phyloP scores from a whole-genome alignment of 2,888 invertebrate genomes.

The Spilosoma lubricipeda region DNA sequence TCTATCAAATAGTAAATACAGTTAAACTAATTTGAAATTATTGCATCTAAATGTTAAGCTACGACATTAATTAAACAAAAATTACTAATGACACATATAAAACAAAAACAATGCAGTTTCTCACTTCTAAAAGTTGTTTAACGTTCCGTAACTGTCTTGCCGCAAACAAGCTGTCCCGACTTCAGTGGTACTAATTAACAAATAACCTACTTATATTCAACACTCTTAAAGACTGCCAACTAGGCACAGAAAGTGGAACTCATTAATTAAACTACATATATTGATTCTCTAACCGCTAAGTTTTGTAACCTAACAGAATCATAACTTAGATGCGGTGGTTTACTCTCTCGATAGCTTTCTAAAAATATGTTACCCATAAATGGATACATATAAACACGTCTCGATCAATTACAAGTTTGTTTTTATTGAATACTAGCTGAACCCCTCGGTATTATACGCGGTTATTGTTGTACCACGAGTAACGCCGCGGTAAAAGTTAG shows the following conservation, averaged over 20 bases:
- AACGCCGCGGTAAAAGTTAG: too few relatives aligned
- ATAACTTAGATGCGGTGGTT: too few relatives aligned
- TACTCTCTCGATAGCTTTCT: too few relatives aligned
- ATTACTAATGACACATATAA: not conserved
- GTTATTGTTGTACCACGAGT: too few relatives aligned
- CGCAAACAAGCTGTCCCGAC: slow-evolving; percentile 23
- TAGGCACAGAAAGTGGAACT: slow-evolving; percentile 1
- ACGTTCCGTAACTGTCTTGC: slow-evolving; percentile 17
- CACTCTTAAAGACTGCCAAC: slow-evolving; percentile 24
- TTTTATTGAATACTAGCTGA: too few relatives aligned
- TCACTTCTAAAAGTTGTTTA: slow-evolving; percentile 28
- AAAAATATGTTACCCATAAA: too few relatives aligned
- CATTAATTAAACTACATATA: not conserved
- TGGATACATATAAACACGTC: too few relatives aligned
- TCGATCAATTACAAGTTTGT: too few relatives aligned
- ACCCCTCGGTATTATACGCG: too few relatives aligned
- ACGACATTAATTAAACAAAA: not conserved
- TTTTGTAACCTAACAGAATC: not conserved
- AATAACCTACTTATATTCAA: slow-evolving; percentile 31
- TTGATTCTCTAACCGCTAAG: too few relatives aligned
- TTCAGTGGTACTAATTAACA: slow-evolving; percentile 50
- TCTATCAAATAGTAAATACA: too few relatives aligned
- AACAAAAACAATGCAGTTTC: slow-evolving; percentile 7
- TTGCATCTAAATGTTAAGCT: slow-evolving; percentile 4
- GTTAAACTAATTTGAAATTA: not conserved